Conservation (phyloP, 2,113 vertebrate genomes). For the Ardeotis arabs region DNA sequence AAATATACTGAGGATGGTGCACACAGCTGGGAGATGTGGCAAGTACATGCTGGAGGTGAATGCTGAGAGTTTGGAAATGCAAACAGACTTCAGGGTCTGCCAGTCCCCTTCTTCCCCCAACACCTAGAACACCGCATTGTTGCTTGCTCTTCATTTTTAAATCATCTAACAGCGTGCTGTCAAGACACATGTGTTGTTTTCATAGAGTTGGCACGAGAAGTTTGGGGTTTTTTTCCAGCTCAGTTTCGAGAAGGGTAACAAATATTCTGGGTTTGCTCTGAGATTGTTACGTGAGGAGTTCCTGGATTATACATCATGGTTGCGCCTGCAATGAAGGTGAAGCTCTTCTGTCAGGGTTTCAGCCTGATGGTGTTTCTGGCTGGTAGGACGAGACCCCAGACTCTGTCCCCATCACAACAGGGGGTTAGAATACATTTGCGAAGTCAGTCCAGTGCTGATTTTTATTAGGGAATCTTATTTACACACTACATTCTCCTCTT, state of each 20-base stretch:
- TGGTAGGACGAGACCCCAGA: not conserved
- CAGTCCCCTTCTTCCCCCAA: not conserved
- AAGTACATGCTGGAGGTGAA: not conserved
- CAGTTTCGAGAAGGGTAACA: not conserved
- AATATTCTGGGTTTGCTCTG: constrained; percentile 25
- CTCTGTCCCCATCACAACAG: not conserved
- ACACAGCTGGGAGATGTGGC: not conserved
- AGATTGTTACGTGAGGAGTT: not conserved
- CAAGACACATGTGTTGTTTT: not conserved
- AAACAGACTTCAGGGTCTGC: not conserved
- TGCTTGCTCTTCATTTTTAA: not conserved
- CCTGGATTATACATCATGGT: not conserved
- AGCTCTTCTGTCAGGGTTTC: not conserved
- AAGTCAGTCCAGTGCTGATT: not conserved
- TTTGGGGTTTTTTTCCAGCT: not conserved
- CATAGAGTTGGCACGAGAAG: not conserved
- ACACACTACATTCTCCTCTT: not conserved
- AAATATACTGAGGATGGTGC: not conserved
- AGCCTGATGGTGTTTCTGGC: not conserved
- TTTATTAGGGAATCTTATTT: constrained; percentile 15
- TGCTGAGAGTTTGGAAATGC: not conserved
- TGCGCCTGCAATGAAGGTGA: not conserved
- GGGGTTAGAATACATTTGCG: not conserved
- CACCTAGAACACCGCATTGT: not conserved
- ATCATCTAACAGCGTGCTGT: not conserved